These are phyloP conservation scores for Thrips palmi DNA, from an alignment of 1,140 invertebrate species.

Conservation along the genomic window DNA sequence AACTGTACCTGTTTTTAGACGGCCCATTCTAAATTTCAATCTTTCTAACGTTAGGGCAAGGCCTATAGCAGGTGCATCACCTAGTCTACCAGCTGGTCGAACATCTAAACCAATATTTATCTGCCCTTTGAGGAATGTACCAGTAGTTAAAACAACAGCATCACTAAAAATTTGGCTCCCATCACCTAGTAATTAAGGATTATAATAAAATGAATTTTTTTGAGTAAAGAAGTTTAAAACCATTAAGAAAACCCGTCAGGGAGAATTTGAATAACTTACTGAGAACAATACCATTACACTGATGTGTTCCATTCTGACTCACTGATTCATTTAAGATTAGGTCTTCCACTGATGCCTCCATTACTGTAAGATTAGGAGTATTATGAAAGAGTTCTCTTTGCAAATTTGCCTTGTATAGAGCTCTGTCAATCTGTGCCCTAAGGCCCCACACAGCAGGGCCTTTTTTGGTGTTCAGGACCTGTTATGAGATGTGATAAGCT, in stretches of 20 bases:
- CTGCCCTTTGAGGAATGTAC: conserved; percentile 79
- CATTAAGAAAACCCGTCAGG: background rate
- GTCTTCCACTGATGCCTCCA: conserved; percentile 67
- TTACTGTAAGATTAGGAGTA: conserved; percentile 48
- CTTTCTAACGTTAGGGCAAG: conserved; percentile 58
- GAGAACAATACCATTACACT: conserved; percentile 40
- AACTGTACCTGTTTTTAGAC: conserved; percentile 63
- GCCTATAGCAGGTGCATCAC: conserved; percentile 64
- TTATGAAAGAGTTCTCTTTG: conserved; percentile 51
- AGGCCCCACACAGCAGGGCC: conserved; percentile 86
- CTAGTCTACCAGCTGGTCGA: conserved; percentile 66
- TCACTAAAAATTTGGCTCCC: conserved; percentile 39
- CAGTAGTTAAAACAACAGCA: conserved; percentile 73
- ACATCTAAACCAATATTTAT: conserved; percentile 73
- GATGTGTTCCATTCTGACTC: conserved; percentile 10
- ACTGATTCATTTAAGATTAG: conserved; percentile 37
- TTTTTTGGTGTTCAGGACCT: conserved; percentile 35
- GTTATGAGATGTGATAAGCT: conserved; percentile 18
- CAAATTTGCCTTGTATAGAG: conserved; percentile 64
- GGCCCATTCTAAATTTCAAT: conserved; percentile 57
- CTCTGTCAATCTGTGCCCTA: conserved; percentile 77
- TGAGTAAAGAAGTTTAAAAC: conserved; percentile 7
- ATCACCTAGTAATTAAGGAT: conserved; percentile 27
- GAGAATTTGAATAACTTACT: conserved; percentile 25
- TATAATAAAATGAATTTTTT: conserved; percentile 10